Percentiles rank a stretch among this genome's conserved stretches.
Conservation (phyloP, 1,140 invertebrate species). For the Sitobion miscanthi region DNA sequence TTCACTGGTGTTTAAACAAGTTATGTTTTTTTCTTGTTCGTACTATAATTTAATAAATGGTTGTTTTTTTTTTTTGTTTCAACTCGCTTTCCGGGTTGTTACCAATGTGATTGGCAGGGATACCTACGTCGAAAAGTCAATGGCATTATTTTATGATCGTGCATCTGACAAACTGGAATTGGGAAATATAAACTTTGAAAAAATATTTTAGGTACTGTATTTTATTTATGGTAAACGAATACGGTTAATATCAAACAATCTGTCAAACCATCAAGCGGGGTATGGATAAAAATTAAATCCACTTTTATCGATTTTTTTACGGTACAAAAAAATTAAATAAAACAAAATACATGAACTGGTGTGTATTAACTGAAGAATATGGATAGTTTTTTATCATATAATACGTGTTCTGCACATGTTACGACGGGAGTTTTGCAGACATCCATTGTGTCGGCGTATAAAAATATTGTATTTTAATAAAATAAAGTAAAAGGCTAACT, state of each 20-base stretch:
- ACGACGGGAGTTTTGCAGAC: neutral
- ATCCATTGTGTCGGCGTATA: neutral
- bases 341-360: neutral
- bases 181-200: neutral
- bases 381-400: neutral
- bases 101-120: neutral
- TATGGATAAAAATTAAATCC: neutral
- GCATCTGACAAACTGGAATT: slow-evolving; percentile 8
- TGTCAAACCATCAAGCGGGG: neutral
- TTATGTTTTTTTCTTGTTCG: neutral
- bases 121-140: neutral
- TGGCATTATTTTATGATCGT: neutral
- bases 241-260: neutral
- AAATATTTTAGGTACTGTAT: neutral
- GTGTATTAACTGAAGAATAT: neutral
- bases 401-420: neutral
- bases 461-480: neutral
- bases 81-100: too few species aligned
- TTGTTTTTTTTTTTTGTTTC: neutral
- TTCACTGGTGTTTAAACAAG: neutral
- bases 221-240: neutral
- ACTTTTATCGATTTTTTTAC: neutral
- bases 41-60: neutral
- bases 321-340: neutral
- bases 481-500: too few species aligned